Evolutionary conservation across 1,140 invertebrate species (phyloP).

Genomic region (Trichonephila clavipes): DNA sequence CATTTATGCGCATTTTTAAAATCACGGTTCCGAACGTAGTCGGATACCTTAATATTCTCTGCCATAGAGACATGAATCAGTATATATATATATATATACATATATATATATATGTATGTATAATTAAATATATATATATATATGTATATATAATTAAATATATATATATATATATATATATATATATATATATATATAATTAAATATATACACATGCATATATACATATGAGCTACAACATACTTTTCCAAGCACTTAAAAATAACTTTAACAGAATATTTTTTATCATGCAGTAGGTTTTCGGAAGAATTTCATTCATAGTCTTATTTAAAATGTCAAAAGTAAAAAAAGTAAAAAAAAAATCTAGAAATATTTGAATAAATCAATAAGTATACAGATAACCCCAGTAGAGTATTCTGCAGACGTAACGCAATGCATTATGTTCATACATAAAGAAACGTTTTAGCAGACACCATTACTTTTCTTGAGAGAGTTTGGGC

Average conservation of each 20-base stretch:
- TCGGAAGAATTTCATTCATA: not conserved
- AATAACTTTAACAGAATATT: not conserved
- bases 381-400: not conserved
- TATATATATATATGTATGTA: no score
- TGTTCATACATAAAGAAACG: constrained; percentile 36
- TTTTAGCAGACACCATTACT: constrained; percentile 4
- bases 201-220: no score
- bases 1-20: no score
- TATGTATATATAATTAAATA: no score
- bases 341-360: no score
- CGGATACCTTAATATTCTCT: no score
- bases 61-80: no score
- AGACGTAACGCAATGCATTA: not conserved
- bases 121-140: no score
- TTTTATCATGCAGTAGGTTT: not conserved
- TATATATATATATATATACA: no score
- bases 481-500: constrained; percentile 5
- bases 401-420: not conserved
- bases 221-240: not conserved
- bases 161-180: no score
- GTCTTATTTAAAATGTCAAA: not conserved
- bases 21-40: no score
- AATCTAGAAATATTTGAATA: not conserved
- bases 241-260: not conserved
- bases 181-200: no score